Evolutionary conservation across 2,113 vertebrate genomes (phyloP).

Genomic region (Motacilla alba): DNA sequence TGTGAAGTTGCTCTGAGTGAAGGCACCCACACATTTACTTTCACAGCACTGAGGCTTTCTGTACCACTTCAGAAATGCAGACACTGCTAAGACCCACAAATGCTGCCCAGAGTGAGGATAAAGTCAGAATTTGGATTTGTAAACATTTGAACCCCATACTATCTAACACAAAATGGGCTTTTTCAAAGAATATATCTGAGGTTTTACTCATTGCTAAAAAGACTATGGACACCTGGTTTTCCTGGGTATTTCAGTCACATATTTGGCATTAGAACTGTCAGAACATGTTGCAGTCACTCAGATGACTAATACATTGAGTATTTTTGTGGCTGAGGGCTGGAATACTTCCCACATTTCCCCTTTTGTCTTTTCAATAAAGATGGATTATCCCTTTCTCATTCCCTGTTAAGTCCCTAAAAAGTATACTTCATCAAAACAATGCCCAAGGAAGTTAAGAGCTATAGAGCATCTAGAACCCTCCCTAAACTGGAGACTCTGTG

Average conservation of each 20-base stretch:
- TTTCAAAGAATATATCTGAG: neutral
- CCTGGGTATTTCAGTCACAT: neutral
- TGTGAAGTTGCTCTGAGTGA: neutral
- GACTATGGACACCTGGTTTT: neutral
- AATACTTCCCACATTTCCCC: neutral
- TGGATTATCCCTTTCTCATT: neutral
- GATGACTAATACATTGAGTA: neutral
- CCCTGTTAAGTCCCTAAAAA: neutral
- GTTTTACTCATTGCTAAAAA: neutral
- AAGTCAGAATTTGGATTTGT: neutral
- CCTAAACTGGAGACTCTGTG: neutral
- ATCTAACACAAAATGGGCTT: neutral
- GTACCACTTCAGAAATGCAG: neutral
- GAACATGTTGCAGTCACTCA: neutral
- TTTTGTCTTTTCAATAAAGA: constrained; percentile 10
- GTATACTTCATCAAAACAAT: neutral
- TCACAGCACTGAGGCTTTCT: neutral
- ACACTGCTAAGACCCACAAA: neutral
- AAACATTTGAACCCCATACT: neutral
- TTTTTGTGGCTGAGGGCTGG: neutral
- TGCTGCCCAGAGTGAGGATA: too few relatives aligned
- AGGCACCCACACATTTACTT: neutral
- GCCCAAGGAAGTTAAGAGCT: neutral
- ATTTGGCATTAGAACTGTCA: neutral
- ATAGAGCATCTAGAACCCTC: neutral